These are phyloP conservation scores for Julus scandinavius DNA, from an alignment of 2,888 invertebrate genomes.

Conservation along the genomic window DNA sequence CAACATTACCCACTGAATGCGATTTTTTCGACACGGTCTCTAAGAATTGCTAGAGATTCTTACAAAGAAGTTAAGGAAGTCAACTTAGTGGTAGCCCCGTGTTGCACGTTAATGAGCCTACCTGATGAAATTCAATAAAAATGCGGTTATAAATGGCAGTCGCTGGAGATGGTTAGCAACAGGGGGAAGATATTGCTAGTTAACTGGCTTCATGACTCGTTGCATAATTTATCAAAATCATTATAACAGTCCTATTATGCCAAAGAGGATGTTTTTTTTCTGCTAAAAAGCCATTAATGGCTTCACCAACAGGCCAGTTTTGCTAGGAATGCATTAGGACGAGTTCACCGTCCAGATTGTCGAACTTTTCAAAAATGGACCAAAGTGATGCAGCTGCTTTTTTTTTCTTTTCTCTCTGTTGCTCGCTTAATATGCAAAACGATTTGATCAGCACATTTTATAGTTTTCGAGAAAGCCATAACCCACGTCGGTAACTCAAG, in stretches of 20 bases:
- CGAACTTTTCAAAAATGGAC: conserved; percentile 34
- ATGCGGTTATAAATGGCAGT: background rate
- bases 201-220: conserved; percentile 34
- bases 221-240: conserved; percentile 42
- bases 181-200: background rate
- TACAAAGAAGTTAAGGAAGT: background rate
- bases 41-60: background rate
- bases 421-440: conserved; percentile 44
- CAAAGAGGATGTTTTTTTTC: background rate
- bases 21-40: background rate
- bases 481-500: conserved; percentile 30
- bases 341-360: conserved; percentile 31
- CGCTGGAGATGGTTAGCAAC: conserved; percentile 19
- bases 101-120: conserved; percentile 6
- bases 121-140: conserved; percentile 14
- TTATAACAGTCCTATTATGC: conserved; percentile 9
- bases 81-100: background rate
- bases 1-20: background rate
- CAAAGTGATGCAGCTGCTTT: conserved; percentile 47
- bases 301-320: background rate
- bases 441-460: conserved; percentile 48
- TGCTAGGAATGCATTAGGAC: background rate
- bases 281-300: background rate
- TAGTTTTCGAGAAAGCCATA: conserved; percentile 29
- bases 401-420: background rate